These are phyloP conservation scores for Phaedon cochleariae DNA, from an alignment of 2,888 invertebrate genomes.

Conservation along the genomic window DNA sequence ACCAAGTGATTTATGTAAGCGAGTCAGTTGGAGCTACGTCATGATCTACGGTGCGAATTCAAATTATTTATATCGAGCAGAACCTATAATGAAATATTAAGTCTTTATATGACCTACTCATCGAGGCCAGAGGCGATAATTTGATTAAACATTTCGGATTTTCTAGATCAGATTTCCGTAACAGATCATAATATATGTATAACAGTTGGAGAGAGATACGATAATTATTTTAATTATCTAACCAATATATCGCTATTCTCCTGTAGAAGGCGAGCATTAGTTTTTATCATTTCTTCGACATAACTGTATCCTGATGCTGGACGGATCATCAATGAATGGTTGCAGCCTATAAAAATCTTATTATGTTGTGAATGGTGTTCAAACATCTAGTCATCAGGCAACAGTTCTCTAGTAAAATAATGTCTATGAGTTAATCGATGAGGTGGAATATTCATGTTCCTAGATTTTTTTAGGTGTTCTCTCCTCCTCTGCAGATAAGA, in stretches of 20 bases:
- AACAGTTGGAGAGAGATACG: background rate
- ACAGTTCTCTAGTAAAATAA: too few species aligned
- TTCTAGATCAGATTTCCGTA: background rate
- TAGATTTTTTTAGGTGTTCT: too few species aligned
- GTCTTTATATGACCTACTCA: background rate
- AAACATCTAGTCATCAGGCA: too few species aligned
- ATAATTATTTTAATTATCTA: background rate
- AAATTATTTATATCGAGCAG: too few species aligned
- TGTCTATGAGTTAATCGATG: too few species aligned
- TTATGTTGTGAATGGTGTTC: background rate
- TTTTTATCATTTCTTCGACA: background rate
- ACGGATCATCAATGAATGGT: background rate
- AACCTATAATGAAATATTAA: too few species aligned
- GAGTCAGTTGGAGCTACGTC: too few species aligned
- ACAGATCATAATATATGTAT: background rate
- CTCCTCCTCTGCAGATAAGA: too few species aligned
- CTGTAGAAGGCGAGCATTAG: background rate
- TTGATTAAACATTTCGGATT: background rate
- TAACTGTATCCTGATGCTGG: background rate
- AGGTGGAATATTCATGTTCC: too few species aligned
- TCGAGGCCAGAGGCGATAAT: background rate
- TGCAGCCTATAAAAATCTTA: background rate
- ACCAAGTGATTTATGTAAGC: too few species aligned
- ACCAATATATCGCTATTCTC: slow-evolving; percentile 1
- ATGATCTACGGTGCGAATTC: too few species aligned